Conservation (phyloP, 2,888 invertebrate species). For the Stenoptilia bipunctidactyla region DNA sequence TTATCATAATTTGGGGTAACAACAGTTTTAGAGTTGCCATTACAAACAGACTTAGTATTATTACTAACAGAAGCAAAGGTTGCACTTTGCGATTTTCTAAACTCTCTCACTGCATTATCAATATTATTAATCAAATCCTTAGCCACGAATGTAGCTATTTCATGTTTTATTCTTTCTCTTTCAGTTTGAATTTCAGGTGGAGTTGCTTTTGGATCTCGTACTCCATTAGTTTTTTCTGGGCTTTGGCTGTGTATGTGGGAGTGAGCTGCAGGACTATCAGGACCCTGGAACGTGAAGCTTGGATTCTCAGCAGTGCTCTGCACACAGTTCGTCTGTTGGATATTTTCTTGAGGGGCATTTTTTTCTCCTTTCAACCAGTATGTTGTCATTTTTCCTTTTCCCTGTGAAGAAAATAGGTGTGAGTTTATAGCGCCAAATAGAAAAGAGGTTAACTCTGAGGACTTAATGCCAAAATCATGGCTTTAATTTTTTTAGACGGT, state of each 20-base stretch:
- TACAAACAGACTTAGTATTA: slow-evolving; percentile 27
- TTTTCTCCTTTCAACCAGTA: slow-evolving; percentile 89
- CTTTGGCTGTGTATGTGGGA: slow-evolving; percentile 50
- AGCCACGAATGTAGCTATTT: slow-evolving; percentile 58
- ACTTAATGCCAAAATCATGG: no score
- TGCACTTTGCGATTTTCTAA: slow-evolving; percentile 52
- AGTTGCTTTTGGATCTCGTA: slow-evolving; percentile 29
- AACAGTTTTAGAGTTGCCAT: slow-evolving; percentile 40
- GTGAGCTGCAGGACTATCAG: slow-evolving; percentile 58
- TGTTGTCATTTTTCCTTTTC: slow-evolving; percentile 90
- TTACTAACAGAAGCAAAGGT: slow-evolving; percentile 25
- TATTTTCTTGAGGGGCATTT: slow-evolving; percentile 13
- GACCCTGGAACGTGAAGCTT: slow-evolving; percentile 61
- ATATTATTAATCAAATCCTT: slow-evolving; percentile 60
- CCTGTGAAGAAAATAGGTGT: slow-evolving; percentile 61
- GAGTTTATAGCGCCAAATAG: no score
- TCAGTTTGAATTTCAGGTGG: slow-evolving; percentile 43
- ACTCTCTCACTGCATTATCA: slow-evolving; percentile 51
- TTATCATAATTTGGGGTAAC: slow-evolving; percentile 58
- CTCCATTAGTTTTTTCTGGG: slow-evolving; percentile 32
- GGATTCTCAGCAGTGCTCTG: slow-evolving; percentile 36
- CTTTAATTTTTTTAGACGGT: no score
- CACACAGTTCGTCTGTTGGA: slow-evolving; percentile 24
- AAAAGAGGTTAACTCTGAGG: no score
- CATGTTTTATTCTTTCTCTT: slow-evolving; percentile 55